Percentiles rank a stretch among this genome's conserved stretches.
phyloP scores from a whole-genome alignment of 2,797 vertebrate species.

The Hylomyscus alleni region DNA sequence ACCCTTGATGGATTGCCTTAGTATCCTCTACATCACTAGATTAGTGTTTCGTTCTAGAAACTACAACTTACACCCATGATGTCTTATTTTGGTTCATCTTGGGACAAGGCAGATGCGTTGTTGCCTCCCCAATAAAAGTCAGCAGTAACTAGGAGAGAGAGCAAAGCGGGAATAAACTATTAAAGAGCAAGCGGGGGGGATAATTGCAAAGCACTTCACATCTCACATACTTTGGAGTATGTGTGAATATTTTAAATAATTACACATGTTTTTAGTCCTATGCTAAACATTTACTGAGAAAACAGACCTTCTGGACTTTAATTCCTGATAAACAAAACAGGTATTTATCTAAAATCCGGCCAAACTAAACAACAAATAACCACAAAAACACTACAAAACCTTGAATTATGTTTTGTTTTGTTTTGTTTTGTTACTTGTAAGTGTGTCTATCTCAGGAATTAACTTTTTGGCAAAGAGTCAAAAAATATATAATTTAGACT shows the following conservation, averaged over 20 bases:
- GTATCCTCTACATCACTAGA: conserved; percentile 58
- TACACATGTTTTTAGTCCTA: background rate
- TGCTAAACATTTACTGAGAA: conserved; percentile 25
- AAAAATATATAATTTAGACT: conserved; percentile 60
- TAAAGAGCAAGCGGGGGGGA: background rate
- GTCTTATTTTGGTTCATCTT: conserved; percentile 67
- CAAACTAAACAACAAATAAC: background rate
- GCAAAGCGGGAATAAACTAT: background rate
- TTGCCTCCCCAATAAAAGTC: conserved; percentile 4
- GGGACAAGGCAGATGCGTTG: conserved; percentile 44
- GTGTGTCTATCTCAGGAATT: background rate
- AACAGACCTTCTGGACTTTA: conserved; percentile 37
- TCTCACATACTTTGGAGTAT: conserved; percentile 32
- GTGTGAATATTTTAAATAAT: background rate
- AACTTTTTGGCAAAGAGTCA: conserved; percentile 28
- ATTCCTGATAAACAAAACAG: conserved; percentile 36
- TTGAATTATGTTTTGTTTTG: background rate
- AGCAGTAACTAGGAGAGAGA: conserved; percentile 1
- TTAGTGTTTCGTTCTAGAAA: conserved; percentile 65
- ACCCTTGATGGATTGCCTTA: conserved; percentile 74
- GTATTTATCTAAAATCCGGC: conserved; percentile 35
- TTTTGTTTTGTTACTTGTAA: background rate
- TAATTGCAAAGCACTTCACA: background rate
- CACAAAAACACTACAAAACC: background rate
- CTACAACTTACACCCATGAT: conserved; percentile 16